phyloP scores from a whole-genome alignment of 2,888 invertebrate genomes.

The Chrysodeixis includens region DNA sequence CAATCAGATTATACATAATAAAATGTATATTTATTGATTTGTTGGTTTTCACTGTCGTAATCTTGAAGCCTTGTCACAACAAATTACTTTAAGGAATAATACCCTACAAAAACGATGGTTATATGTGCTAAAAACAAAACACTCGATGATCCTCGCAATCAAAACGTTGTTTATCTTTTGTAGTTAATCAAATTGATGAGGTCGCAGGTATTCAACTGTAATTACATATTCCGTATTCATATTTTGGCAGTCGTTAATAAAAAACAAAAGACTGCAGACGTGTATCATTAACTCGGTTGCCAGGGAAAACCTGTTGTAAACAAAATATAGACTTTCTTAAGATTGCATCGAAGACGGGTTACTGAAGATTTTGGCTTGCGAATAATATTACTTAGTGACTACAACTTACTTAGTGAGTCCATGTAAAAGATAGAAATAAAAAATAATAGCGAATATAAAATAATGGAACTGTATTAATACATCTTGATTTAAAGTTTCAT shows the following conservation, averaged over 20 bases:
- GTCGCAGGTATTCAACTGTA: background rate
- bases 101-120: background rate
- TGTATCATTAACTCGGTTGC: constrained; percentile 19
- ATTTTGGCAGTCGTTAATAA: background rate
- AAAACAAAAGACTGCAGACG: background rate
- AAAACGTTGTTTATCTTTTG: background rate
- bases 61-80: too few species aligned
- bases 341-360: constrained; percentile 26
- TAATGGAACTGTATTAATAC: too few species aligned
- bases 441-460: too few species aligned
- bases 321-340: constrained; percentile 42
- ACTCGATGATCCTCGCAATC: background rate
- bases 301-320: constrained; percentile 30
- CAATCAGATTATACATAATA: too few species aligned
- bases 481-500: too few species aligned
- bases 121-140: background rate
- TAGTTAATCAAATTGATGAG: constrained; percentile 1
- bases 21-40: too few species aligned
- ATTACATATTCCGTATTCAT: constrained; percentile 2
- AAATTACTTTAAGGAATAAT: background rate
- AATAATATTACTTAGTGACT: constrained; percentile 23
- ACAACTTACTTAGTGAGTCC: too few species aligned
- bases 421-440: too few species aligned
- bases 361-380: constrained; percentile 35
- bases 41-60: too few species aligned